These are phyloP conservation scores for Macrotrachela quadricornifera DNA, from an alignment of 1,140 invertebrate genomes.

Conservation along the genomic window DNA sequence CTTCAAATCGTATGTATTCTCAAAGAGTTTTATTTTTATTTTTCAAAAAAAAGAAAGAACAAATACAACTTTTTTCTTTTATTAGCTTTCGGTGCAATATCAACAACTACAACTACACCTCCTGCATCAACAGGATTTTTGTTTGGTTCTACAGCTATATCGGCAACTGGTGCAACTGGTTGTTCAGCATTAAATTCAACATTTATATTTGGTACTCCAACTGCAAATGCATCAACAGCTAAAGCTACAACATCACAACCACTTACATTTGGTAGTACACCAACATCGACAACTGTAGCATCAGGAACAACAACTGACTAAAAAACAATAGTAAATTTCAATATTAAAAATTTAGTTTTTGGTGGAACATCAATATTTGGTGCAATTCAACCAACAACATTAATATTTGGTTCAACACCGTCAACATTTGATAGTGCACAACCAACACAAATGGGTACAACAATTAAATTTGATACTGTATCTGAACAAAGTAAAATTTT, in stretches of 20 bases:
- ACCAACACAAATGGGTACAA: constrained; percentile 14
- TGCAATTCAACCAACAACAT: background rate
- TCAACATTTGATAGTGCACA: background rate
- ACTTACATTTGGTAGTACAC: constrained; percentile 10
- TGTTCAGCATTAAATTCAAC: constrained; percentile 8
- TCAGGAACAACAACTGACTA: constrained; percentile 14
- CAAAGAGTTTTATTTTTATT: too few relatives aligned
- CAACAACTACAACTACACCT: too few relatives aligned
- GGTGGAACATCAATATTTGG: background rate
- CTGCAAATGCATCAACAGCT: constrained; percentile 1
- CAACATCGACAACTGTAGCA: constrained; percentile 13
- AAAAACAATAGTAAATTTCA: constrained; percentile 1
- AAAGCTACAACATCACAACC: background rate
- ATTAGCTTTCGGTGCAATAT: too few relatives aligned
- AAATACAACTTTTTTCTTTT: too few relatives aligned
- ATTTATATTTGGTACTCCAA: constrained; percentile 14
- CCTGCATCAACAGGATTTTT: background rate
- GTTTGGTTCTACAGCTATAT: background rate
- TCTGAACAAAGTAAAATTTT: constrained; percentile 67
- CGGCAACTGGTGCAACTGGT: background rate
- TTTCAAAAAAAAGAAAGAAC: too few relatives aligned
- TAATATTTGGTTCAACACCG: background rate
- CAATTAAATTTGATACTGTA: constrained; percentile 66
- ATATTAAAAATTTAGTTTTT: background rate
- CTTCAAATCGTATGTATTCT: too few relatives aligned